Evolutionary conservation across 1,140 invertebrate genomes (phyloP).

Genomic region (Melitaea cinxia): DNA sequence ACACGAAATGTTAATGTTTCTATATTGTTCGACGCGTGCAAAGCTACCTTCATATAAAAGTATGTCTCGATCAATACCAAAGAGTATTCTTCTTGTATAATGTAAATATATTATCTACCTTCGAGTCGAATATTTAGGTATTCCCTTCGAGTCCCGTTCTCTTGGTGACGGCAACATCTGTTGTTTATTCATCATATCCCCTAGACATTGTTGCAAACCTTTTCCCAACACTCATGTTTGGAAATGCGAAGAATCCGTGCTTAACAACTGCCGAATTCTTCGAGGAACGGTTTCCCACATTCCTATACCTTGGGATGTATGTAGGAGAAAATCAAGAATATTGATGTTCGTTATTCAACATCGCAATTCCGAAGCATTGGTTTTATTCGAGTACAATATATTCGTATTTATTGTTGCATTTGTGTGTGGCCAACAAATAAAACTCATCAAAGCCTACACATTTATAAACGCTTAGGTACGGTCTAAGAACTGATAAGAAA

Average conservation of each 20-base stretch:
- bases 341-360: neutral
- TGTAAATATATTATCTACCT: slow-evolving; percentile 34
- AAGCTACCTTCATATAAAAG: too few relatives aligned
- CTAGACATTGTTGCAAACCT: slow-evolving; percentile 42
- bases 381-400: neutral
- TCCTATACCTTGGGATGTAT: neutral
- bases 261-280: slow-evolving; percentile 17
- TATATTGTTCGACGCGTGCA: too few relatives aligned
- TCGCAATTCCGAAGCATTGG: neutral
- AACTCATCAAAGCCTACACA: too few relatives aligned
- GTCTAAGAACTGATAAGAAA: too few relatives aligned
- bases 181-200: slow-evolving; percentile 60
- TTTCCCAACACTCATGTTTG: slow-evolving; percentile 17
- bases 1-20: too few relatives aligned
- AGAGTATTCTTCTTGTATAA: slow-evolving; percentile 20
- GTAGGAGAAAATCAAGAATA: slow-evolving; percentile 5
- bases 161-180: slow-evolving; percentile 54
- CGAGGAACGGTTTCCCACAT: neutral
- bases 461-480: too few relatives aligned
- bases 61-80: neutral
- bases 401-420: too few relatives aligned
- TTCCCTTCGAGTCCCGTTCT: slow-evolving; percentile 22
- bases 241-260: slow-evolving; percentile 18
- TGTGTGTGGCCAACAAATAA: too few relatives aligned
- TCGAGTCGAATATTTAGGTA: slow-evolving; percentile 35